These are phyloP conservation scores for Drosophila aff. DNA, from an alignment of 1,140 invertebrate genomes.

Conservation along the genomic window DNA sequence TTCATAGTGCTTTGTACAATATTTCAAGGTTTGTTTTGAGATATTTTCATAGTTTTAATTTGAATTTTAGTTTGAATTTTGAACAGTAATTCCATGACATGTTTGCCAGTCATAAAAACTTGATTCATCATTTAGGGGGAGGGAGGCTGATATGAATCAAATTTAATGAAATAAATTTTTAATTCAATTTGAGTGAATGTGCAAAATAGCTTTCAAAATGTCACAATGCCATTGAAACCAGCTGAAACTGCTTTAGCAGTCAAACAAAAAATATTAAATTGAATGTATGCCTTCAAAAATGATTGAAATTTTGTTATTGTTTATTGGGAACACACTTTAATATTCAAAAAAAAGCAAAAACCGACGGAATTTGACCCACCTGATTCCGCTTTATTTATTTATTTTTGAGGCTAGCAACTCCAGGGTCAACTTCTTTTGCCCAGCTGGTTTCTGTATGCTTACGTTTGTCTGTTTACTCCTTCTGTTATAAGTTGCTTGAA, in stretches of 20 bases:
- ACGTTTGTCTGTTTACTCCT: conserved; percentile 9
- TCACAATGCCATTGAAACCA: conserved; percentile 48
- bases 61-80: not conserved
- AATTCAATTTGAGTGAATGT: conserved; percentile 73
- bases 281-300: conserved; percentile 11
- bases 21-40: not conserved
- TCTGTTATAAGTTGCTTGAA: conserved; percentile 40
- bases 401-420: conserved; percentile 31
- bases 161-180: conserved; percentile 50
- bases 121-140: conserved; percentile 32
- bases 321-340: conserved; percentile 8
- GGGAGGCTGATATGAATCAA: conserved; percentile 36
- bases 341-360: not conserved
- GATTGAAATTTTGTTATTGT: conserved; percentile 10
- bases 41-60: not conserved
- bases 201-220: conserved; percentile 54
- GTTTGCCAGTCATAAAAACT: not conserved
- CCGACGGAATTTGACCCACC: not conserved
- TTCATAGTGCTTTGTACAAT: not conserved
- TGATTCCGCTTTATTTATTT: not conserved
- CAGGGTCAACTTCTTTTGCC: conserved; percentile 64
- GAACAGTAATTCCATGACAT: not conserved
- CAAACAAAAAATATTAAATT: conserved; percentile 13
- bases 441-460: conserved; percentile 42
- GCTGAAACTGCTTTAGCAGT: conserved; percentile 20